Evolutionary conservation across 23 tunicate genomes (phyloP), one percentile per base, ranked within the genome.

Genomic region (Oikopleura albicans): DNA sequence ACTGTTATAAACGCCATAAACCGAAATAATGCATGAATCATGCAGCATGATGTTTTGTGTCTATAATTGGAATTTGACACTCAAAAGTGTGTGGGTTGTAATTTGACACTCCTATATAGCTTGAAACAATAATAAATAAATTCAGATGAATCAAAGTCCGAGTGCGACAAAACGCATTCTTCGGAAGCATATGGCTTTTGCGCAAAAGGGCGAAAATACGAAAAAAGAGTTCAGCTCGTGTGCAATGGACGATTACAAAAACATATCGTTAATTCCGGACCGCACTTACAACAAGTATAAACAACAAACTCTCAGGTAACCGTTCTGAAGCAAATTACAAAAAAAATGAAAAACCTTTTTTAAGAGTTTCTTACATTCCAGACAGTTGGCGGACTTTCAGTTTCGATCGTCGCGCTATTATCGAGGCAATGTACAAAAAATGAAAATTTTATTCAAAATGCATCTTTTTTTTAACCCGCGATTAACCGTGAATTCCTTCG

Each of bases 81-180:
- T n/a, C n/a, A n/a, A n/a, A n/a, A n/a, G n/a, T n/a, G n/a, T n/a
- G n/a, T n/a, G n/a, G n/a, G n/a, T n/a, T n/a, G n/a, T n/a, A n/a
- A n/a, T n/a, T n/a, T n/a, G n/a, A n/a, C n/a, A n/a, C n/a, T n/a
- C n/a, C n/a, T n/a, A n/a, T n/a, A n/a, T n/a, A n/a, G n/a, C n/a
- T n/a, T n/a, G n/a, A n/a, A n/a, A n/a, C n/a, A n/a, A n/a, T n/a
- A n/a, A n/a, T n/a, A n/a, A n/a, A n/a, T n/a, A n/a, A n/a, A n/a
- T n/a, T 49, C 22, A 49, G 63, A 16, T 71, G 79, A 71, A 71
- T 22, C 34, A 12, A 71, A 71, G 79, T 37, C 79, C 79, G 4
- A 37, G 79, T 71, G 79, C 79, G 37, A 37, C 79, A 4, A 71
- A 71, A 37, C 79, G 79, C 2, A 71, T 71, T 29, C 37, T 71